Base-by-base conservation (phyloP, 2,113 vertebrate genomes). In the Acrocephalus arundinaceus region DNA sequence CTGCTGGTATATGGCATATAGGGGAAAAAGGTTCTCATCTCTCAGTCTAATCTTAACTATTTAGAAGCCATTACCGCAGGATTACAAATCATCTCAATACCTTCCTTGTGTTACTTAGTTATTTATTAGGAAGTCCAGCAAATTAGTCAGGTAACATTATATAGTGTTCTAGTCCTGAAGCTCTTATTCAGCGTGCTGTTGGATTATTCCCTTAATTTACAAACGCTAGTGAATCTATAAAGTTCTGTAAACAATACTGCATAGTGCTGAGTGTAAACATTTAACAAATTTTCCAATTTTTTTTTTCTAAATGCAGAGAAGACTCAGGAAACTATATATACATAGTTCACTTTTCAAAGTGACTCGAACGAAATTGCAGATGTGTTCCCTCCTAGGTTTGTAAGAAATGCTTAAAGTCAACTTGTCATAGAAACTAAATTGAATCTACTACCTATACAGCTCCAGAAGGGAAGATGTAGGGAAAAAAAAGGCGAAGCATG, bases 1-100 rank as follows among this genome's bases (percentile, higher is more conserved):
- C 95, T 97, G 97, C 97, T 97, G 96, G 94, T 97, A 97, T 95
- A 96, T 97, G 97, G 97, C 96, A 97, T 93, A 96, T 87, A 96
- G 95, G 92, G 93, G 94, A 70, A 96, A 95, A 97, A 97, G 95
- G 91, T 95, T 95, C 97, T 97, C 97, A 97, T 98, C 94, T 98
- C 97, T 97, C 97, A 98, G 96, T 96, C 96, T 97, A 98, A 98
- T 98, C 97, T 98, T 97, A 98, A 97, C 97, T 97, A 97, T 98
- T 98, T 98, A 97, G 97, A 97, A 98, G 95, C 96, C 96, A 98
- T 97, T 97, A 97, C 93, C 77, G 52, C 94, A 96, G 95, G 91
- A 97, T 97, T 97, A 97, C 97, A 98, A 98, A 95, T 98, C 97
- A 98, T 95, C 96, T 96, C 94, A 97, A 97, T 96, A 95, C 89